phyloP scores from a whole-genome alignment of 2,888 invertebrate genomes.

The Achlya flavicornis region DNA sequence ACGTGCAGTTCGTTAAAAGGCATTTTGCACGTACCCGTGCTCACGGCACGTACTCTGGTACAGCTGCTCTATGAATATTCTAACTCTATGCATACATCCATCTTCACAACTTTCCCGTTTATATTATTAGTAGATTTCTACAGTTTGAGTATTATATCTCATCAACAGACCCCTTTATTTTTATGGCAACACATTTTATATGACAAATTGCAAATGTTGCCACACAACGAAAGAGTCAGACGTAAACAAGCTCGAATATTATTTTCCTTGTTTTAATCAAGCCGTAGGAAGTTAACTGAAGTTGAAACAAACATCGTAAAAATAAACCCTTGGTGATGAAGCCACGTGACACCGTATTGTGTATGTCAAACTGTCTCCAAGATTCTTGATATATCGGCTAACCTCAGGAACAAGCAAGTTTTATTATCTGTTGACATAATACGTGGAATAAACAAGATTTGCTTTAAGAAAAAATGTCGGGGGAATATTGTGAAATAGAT shows the following conservation, averaged over 20 bases:
- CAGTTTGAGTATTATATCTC: not conserved
- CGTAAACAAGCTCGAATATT: conserved; percentile 9
- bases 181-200: not conserved
- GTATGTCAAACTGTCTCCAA: conserved; percentile 39
- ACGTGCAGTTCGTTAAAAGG: no score
- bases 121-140: no score
- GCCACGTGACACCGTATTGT: conserved; percentile 17
- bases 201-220: conserved; percentile 4
- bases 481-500: conserved; percentile 12
- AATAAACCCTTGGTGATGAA: conserved; percentile 42
- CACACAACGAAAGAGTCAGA: conserved; percentile 1
- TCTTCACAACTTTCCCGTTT: no score
- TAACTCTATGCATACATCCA: no score
- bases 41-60: no score
- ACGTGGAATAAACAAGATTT: conserved; percentile 29
- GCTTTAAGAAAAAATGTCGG: conserved; percentile 28
- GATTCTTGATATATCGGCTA: conserved; percentile 34
- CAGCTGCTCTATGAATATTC: no score
- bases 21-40: no score
- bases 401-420: conserved; percentile 31
- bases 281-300: conserved; percentile 44
- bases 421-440: conserved; percentile 27
- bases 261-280: conserved; percentile 50
- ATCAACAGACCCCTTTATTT: not conserved
- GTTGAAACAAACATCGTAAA: conserved; percentile 62